phyloP scores from a whole-genome alignment of 2,113 vertebrate genomes.

The Leucoraja erinaceus region DNA sequence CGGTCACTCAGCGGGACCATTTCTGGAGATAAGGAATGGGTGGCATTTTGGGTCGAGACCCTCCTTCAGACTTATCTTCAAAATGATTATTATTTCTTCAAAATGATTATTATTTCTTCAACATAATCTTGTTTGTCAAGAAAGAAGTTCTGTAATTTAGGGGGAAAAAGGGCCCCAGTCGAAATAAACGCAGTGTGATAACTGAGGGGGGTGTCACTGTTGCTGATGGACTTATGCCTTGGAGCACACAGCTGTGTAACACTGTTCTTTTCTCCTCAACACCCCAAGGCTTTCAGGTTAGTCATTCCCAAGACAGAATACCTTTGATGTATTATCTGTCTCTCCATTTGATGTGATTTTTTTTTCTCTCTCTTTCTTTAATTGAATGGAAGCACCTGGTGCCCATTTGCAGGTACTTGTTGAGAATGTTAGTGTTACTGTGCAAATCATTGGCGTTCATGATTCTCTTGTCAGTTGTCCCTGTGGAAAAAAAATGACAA shows the following conservation, averaged over 20 bases:
- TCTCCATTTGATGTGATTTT: not conserved
- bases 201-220: not conserved
- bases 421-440: not conserved
- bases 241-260: not conserved
- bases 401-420: not conserved
- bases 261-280: not conserved
- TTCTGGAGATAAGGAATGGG: too few species aligned
- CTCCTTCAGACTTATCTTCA: too few species aligned
- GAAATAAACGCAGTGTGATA: not conserved
- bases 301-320: not conserved
- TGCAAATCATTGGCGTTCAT: not conserved
- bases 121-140: not conserved
- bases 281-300: not conserved
- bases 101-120: not conserved
- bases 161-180: not conserved
- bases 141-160: not conserved
- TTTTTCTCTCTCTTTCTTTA: not conserved
- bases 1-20: too few species aligned
- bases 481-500: not conserved
- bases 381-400: not conserved
- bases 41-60: too few species aligned
- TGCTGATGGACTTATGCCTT: not conserved
- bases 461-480: not conserved
- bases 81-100: too few species aligned
- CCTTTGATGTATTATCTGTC: not conserved